phyloP scores from a whole-genome alignment of 2,888 invertebrate genomes.

The Melipona beecheii region DNA sequence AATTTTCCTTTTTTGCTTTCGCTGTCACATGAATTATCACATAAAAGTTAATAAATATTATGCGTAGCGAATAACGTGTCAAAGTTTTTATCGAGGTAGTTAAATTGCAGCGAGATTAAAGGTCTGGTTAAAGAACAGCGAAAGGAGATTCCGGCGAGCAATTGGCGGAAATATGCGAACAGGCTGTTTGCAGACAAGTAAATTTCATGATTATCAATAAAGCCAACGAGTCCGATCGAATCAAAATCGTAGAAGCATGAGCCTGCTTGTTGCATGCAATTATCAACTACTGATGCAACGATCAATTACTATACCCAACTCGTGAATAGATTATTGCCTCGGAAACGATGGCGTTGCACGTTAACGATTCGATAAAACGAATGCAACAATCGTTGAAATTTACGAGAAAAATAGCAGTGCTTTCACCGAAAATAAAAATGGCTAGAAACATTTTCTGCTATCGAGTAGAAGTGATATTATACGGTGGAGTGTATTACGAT shows the following conservation, averaged over 20 bases:
- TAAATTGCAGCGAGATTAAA: constrained; percentile 33
- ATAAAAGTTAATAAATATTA: constrained; percentile 19
- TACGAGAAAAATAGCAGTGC: constrained; percentile 16
- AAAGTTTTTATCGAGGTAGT: constrained; percentile 19
- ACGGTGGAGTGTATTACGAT: too few relatives aligned
- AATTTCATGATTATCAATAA: constrained; percentile 35
- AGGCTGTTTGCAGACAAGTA: constrained; percentile 19
- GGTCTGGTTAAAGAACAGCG: background rate
- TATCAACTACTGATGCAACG: constrained; percentile 15
- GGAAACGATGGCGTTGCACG: background rate
- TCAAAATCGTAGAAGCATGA: background rate
- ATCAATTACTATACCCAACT: constrained; percentile 37
- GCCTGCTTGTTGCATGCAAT: constrained; percentile 8
- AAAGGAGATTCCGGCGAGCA: background rate
- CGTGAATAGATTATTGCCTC: background rate
- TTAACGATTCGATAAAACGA: constrained; percentile 7
- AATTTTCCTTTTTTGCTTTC: constrained; percentile 5
- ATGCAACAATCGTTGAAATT: background rate
- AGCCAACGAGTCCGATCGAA: constrained; percentile 16
- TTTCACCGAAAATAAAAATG: constrained; percentile 44
- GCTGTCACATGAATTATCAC: background rate
- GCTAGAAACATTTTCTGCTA: constrained; percentile 11
- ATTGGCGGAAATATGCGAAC: constrained; percentile 12
- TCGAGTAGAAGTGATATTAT: constrained; percentile 37
- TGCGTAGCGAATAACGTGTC: too few relatives aligned